Evolutionary conservation across 2,113 vertebrate species (phyloP).

Genomic region (Corythaixoides concolor): DNA sequence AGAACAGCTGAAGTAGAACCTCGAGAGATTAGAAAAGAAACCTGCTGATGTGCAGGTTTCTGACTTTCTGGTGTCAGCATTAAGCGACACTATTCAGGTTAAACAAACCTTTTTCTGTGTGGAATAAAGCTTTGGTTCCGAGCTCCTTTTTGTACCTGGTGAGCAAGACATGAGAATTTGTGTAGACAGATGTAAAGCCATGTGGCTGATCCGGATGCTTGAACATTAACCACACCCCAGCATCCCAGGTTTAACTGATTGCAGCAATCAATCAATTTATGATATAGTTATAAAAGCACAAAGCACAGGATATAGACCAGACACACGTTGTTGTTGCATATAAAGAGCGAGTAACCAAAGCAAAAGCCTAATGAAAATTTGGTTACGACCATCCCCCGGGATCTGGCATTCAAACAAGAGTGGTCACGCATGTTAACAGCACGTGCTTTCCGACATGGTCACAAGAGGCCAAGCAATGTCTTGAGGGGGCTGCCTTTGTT

Average conservation of each 20-base stretch:
- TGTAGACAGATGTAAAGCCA: neutral
- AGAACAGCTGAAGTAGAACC: slow-evolving; percentile 58
- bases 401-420: neutral
- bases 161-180: slow-evolving; percentile 30
- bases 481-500: neutral
- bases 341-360: neutral
- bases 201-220: neutral
- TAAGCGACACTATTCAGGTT: slow-evolving; percentile 48
- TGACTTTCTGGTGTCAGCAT: slow-evolving; percentile 66
- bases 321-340: neutral
- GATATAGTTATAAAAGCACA: neutral
- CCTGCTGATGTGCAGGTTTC: slow-evolving; percentile 68
- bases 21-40: slow-evolving; percentile 66
- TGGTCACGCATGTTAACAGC: neutral
- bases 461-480: neutral
- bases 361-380: neutral
- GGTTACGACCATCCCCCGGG: neutral
- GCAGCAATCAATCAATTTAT: neutral
- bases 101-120: slow-evolving; percentile 49
- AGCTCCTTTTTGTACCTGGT: neutral
- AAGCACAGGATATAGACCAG: neutral
- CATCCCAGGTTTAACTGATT: neutral
- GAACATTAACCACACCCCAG: neutral
- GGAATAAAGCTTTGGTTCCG: neutral
- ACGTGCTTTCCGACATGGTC: neutral